Base-by-base conservation (phyloP, 2,113 vertebrate genomes). In the Psilopsiagon aymara region DNA sequence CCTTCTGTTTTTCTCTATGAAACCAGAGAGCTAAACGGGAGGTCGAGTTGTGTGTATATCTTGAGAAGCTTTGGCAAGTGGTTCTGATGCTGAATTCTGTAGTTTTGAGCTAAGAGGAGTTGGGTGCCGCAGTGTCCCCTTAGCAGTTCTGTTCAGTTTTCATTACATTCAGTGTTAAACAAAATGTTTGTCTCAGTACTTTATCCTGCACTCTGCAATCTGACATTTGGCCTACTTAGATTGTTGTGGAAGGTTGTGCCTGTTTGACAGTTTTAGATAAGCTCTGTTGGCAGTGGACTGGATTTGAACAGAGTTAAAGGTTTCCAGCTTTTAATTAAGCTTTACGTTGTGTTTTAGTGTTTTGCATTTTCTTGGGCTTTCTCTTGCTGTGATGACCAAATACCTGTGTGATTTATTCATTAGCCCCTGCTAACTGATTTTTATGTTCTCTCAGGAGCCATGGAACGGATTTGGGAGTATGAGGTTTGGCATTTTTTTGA, bases 171-270 rank as follows among this genome's bases (percentile, higher is more conserved):
- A 1, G 55, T 27, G 33, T 74, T 74, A 86, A 49, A 69, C 64
- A 78, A 51, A 35, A n/a, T 20, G 41, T 87, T 9, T 53, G 29
- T 88, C 18, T 91, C 76, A 29, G 1, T 86, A 33, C 66, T 75
- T 39, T 12, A 29, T 63, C 41, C 71, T 10, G 17, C 43, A 60
- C 9, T 28, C 79, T 70, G 33, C n/a, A 37, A 47, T 23, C 31
- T 77, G 92, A 88, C 66, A 39, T 62, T 92, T 77, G 62, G 62
- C 80, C 79, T 70, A 20, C 87, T 94, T 96, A 92, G 90, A 80
- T 70, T 71, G 67, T 52, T 73, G 70, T 2, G 41, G 77, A 77
- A 70, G 73, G 60, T 82, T 53, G 66, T 91, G 60, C 68, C 76
- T 90, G 43, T 41, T 60, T 83, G 70, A 76, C 71, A 73, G 44